phyloP scores from a whole-genome alignment of 1,140 invertebrate genomes.

The Steinernema feltiae region DNA sequence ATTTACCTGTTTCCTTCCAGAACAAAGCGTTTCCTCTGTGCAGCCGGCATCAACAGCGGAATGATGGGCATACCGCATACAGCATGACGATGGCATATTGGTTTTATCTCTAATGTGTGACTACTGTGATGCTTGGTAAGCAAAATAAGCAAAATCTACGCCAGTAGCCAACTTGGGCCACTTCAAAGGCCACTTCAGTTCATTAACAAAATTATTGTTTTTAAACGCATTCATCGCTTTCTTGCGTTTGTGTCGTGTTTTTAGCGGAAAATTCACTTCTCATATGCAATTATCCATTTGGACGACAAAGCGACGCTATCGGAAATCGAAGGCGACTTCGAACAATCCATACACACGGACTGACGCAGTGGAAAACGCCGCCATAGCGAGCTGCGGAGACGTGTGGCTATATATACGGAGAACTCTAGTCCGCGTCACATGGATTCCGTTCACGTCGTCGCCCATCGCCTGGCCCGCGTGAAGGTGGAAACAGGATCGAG shows the following conservation, averaged over 20 bases:
- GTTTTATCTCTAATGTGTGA: no score
- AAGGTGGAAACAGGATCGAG: not conserved
- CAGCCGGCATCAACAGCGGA: slow-evolving; percentile 27
- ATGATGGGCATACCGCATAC: slow-evolving; percentile 25
- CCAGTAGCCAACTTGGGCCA: no score
- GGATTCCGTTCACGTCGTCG: not conserved
- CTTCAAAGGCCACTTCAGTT: no score
- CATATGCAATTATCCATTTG: no score
- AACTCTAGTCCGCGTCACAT: no score
- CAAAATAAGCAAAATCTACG: no score
- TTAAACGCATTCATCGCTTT: not conserved
- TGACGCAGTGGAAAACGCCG: not conserved
- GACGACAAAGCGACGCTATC: no score
- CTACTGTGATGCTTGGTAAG: no score
- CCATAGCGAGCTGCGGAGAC: not conserved
- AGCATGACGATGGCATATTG: no score
- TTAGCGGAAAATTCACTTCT: no score
- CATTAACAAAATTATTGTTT: no score
- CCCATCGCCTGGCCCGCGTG: not conserved
- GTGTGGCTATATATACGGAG: no score
- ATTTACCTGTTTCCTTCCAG: slow-evolving; percentile 21
- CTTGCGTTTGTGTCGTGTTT: not conserved
- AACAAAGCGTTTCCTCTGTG: slow-evolving; percentile 20
- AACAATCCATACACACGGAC: not conserved
- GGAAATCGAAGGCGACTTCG: not conserved